Evolutionary conservation across 2,797 vertebrate species (phyloP).

Genomic region (Acanthurus tractus): DNA sequence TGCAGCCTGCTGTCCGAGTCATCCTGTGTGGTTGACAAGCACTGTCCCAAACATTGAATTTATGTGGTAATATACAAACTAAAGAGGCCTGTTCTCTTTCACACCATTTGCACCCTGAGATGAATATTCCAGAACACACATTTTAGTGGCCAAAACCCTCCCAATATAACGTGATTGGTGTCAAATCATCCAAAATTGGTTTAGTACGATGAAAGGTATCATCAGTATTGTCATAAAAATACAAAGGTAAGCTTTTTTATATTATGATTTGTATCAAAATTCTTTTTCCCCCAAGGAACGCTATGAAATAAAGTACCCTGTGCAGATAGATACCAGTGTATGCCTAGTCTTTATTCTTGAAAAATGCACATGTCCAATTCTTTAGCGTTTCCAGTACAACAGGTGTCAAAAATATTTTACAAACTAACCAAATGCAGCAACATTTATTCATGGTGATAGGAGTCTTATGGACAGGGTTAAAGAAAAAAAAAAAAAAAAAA

Average conservation of each 20-base stretch:
- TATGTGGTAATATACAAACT: conserved; percentile 72
- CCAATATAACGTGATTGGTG: conserved; percentile 70
- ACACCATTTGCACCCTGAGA: conserved; percentile 89
- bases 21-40: conserved; percentile 60
- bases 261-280: conserved; percentile 86
- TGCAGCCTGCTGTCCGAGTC: conserved; percentile 68
- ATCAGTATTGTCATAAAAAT: conserved; percentile 86
- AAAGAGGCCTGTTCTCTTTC: conserved; percentile 80
- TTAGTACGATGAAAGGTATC: conserved; percentile 80
- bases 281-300: conserved; percentile 75
- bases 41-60: conserved; percentile 72
- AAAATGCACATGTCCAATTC: conserved; percentile 82
- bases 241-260: conserved; percentile 84
- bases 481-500: conserved; percentile 84
- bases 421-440: conserved; percentile 91
- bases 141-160: conserved; percentile 76
- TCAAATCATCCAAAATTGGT: conserved; percentile 84
- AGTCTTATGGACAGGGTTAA: conserved; percentile 90
- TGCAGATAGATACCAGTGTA: conserved; percentile 88
- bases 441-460: conserved; percentile 88
- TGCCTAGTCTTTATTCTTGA: conserved; percentile 81
- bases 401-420: conserved; percentile 88
- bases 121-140: conserved; percentile 83
- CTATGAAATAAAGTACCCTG: conserved; percentile 89
- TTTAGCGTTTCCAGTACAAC: conserved; percentile 87